Conservation (phyloP, 2,888 invertebrate species). For the Drosophila kuntzei region DNA sequence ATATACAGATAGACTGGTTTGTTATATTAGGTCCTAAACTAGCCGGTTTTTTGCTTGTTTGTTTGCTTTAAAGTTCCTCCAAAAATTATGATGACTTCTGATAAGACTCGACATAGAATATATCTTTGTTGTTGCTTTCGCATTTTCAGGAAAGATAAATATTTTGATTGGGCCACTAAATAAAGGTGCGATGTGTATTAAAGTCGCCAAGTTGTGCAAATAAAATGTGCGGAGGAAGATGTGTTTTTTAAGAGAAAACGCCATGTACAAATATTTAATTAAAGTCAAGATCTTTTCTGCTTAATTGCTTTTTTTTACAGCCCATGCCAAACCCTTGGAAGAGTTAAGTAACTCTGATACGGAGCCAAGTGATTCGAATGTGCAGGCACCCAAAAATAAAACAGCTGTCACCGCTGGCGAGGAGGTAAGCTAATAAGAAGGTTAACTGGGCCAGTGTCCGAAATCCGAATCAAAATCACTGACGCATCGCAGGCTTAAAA, state of each 20-base stretch:
- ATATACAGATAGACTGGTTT: constrained; percentile 40
- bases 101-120: constrained; percentile 23
- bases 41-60: constrained; percentile 31
- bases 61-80: constrained; percentile 43
- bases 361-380: constrained; percentile 64
- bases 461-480: constrained; percentile 39
- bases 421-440: constrained; percentile 58
- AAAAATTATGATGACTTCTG: constrained; percentile 31
- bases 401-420: constrained; percentile 68
- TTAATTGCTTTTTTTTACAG: constrained; percentile 61
- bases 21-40: constrained; percentile 17
- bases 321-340: constrained; percentile 62
- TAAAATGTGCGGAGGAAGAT: constrained; percentile 1
- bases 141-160: constrained; percentile 25
- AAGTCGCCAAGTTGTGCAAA: constrained; percentile 28
- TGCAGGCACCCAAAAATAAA: constrained; percentile 56
- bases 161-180: constrained; percentile 32
- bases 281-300: constrained; percentile 46
- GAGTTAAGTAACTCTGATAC: constrained; percentile 50
- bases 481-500: constrained; percentile 44
- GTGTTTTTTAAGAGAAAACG: constrained; percentile 11
- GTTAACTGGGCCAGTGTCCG: constrained; percentile 56
- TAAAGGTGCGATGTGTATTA: constrained; percentile 37
- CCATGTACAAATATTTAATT: constrained; percentile 14
- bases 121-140: neutral